These are phyloP conservation scores for Lamellibrachia columna DNA, from an alignment of 2,888 invertebrate species.

Conservation along the genomic window DNA sequence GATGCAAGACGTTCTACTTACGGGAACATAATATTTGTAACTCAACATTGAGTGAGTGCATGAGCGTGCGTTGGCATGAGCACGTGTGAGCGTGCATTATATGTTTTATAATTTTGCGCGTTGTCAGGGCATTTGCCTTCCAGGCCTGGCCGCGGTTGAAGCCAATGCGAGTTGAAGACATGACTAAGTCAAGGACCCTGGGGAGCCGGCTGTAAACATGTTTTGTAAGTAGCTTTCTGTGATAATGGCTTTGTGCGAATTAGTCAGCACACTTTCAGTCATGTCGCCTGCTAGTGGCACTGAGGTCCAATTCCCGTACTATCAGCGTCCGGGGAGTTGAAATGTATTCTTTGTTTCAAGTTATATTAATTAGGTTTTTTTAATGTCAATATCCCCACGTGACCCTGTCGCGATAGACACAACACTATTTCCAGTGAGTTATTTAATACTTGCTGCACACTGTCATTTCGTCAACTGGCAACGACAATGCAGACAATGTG, in stretches of 20 bases:
- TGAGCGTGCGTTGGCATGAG: background rate
- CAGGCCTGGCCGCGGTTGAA: background rate
- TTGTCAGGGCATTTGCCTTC: background rate
- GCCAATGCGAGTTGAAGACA: background rate
- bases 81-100: background rate
- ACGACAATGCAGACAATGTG: background rate
- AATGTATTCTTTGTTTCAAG: too few relatives aligned
- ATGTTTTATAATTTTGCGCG: background rate
- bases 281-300: background rate
- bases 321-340: background rate
- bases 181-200: background rate
- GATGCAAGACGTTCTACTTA: too few relatives aligned
- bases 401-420: too few relatives aligned
- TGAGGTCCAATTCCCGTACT: background rate
- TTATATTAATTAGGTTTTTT: too few relatives aligned
- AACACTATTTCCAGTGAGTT: too few relatives aligned
- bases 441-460: too few relatives aligned
- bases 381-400: too few relatives aligned
- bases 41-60: background rate
- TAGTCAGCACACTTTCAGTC: background rate
- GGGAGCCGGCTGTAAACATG: background rate
- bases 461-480: background rate
- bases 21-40: too few relatives aligned
- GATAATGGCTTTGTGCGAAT: background rate
- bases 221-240: background rate